These are phyloP conservation scores for Peromyscus polionotus DNA, from an alignment of 2,113 vertebrate species.

Conservation along the genomic window DNA sequence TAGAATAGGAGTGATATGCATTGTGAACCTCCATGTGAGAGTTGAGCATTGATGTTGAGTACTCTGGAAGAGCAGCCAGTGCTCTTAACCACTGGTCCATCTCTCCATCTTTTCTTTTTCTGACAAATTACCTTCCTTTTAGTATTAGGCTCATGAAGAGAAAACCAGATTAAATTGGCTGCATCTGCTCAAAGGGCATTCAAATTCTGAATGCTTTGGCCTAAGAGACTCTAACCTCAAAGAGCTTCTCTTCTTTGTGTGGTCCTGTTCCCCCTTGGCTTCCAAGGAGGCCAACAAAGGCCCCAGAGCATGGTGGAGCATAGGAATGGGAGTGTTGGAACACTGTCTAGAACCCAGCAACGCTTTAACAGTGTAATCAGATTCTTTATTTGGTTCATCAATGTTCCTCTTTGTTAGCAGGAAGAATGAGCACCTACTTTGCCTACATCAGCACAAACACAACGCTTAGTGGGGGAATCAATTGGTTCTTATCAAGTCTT, in stretches of 20 bases:
- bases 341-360: background rate
- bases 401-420: background rate
- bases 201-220: background rate
- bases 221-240: background rate
- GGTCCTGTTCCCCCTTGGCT: too few species aligned
- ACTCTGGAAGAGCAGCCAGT: background rate
- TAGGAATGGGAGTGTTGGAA: background rate
- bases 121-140: background rate
- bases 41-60: background rate
- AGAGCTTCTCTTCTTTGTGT: background rate
- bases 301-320: background rate
- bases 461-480: background rate
- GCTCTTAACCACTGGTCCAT: background rate
- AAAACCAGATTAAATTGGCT: background rate
- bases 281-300: accelerated
- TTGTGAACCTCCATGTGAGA: background rate
- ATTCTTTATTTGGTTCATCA: background rate
- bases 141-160: background rate
- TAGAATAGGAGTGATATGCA: background rate
- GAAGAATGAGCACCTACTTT: background rate
- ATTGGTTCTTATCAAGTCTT: background rate
- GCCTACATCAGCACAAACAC: background rate
- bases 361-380: background rate
- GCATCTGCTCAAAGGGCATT: background rate
- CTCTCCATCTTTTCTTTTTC: background rate